A percentile compares a stretch with the other conserved stretches of the same genome.
phyloP scores from a whole-genome alignment of 2,797 vertebrate genomes.

The Lepilemur septentrionalis region DNA sequence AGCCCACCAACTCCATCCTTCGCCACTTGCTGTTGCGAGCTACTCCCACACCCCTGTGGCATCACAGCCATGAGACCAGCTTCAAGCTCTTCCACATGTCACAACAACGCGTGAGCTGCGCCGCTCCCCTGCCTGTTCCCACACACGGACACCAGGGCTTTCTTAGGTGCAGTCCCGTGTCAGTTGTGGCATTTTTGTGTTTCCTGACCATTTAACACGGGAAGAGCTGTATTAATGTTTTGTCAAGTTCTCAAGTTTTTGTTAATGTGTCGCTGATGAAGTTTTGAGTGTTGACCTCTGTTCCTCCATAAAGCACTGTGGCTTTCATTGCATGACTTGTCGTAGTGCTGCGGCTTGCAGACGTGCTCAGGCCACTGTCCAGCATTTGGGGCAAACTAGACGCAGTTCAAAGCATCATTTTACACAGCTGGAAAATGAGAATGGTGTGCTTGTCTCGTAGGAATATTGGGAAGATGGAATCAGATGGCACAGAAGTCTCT shows the following conservation, averaged over 20 bases:
- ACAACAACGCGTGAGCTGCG: not conserved
- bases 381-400: not conserved
- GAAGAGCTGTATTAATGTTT: not conserved
- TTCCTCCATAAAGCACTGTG: not conserved
- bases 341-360: not conserved
- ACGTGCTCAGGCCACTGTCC: rapidly evolving
- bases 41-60: too few species aligned
- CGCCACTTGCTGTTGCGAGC: too few species aligned
- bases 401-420: not conserved
- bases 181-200: too few species aligned
- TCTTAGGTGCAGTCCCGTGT: not conserved
- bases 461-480: too few species aligned
- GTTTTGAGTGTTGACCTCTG: not conserved
- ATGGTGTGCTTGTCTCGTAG: too few species aligned
- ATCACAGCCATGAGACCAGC: too few species aligned
- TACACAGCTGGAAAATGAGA: rapidly evolving
- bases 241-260: not conserved
- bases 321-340: not conserved
- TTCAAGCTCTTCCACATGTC: too few species aligned
- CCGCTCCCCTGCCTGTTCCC: rapidly evolving
- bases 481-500: too few species aligned
- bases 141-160: not conserved
- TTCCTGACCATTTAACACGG: not conserved
- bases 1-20: not conserved
- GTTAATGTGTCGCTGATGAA: too few species aligned